Base-by-base conservation (phyloP, 2,888 invertebrate genomes). In the Diplazon laetatorius region DNA sequence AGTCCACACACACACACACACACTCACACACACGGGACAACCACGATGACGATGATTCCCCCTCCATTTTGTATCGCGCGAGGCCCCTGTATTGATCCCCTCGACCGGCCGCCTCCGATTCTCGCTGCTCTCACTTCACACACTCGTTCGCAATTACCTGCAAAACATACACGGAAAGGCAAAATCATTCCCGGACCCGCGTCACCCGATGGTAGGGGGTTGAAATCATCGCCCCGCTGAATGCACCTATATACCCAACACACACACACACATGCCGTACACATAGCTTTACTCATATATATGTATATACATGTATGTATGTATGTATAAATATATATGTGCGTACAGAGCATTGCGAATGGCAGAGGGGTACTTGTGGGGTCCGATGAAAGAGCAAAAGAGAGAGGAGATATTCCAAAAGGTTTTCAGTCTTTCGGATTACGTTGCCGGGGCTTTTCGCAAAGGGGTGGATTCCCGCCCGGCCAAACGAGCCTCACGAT, bases 1-100 rank as follows among this genome's bases (percentile, higher is more conserved):
- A n/a, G n/a, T n/a, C n/a, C n/a, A n/a, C n/a, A n/a, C n/a, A n/a
- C n/a, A n/a, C n/a, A n/a, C n/a, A n/a, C n/a, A n/a, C n/a, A n/a
- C n/a, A n/a, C n/a, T n/a, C n/a, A n/a, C n/a, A n/a, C n/a, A n/a
- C 55, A 59, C 20, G 52, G 46, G 18, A 25, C 46, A 30, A 71
- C 62, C 63, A 68, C 68, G 76, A 79, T 79, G 79, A 79, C 76
- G 79, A 79, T 79, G 72, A 79, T 76, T 76, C 74, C 72, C n/a
- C 79, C 79, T 69, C 79, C 79, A 79, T 69, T 75, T 79, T 79
- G 76, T 72, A 79, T 76, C 55, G 72, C 55, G 72, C 60, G 59
- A 70, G 59, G 63, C 75, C 78, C 76, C 70, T 55, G 79, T 79
- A 79, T 79, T 76, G 79, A 79, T 79, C 79, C 76, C 79, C 79